Conservation (phyloP, 2,888 invertebrate genomes). For the Philereme transversata region DNA sequence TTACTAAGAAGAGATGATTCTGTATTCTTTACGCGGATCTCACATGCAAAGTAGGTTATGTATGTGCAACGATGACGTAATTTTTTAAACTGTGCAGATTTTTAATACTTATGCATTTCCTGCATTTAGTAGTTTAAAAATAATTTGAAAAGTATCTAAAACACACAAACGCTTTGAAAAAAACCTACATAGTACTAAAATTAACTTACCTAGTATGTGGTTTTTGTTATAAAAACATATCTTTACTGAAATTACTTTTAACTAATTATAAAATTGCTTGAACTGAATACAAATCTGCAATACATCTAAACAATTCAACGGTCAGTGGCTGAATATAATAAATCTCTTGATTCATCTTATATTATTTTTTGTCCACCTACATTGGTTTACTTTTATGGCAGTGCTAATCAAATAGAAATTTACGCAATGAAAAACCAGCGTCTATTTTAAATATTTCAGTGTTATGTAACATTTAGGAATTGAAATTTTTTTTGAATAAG, state of each 20-base stretch:
- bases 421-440: too few species aligned
- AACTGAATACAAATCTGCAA: too few species aligned
- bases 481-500: too few species aligned
- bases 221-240: too few species aligned
- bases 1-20: constrained; percentile 28
- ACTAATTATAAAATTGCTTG: too few species aligned
- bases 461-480: too few species aligned
- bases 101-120: constrained; percentile 7
- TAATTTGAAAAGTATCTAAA: too few species aligned
- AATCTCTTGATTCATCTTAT: neutral
- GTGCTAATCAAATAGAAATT: neutral
- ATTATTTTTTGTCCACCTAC: constrained; percentile 6
- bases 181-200: too few species aligned
- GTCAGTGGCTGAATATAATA: constrained; percentile 1
- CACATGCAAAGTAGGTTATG: constrained; percentile 16
- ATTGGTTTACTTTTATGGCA: neutral
- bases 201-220: too few species aligned
- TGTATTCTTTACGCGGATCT: constrained; percentile 22
- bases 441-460: too few species aligned
- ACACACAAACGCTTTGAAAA: too few species aligned
- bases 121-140: neutral
- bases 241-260: too few species aligned
- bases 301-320: constrained; percentile 3
- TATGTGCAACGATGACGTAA: constrained; percentile 7
- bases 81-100: constrained; percentile 2